A percentile compares a stretch with the other conserved stretches of the same genome.
These are phyloP conservation scores for Malurus cyaneus DNA, from an alignment of 2,113 vertebrate species.

Conservation along the genomic window DNA sequence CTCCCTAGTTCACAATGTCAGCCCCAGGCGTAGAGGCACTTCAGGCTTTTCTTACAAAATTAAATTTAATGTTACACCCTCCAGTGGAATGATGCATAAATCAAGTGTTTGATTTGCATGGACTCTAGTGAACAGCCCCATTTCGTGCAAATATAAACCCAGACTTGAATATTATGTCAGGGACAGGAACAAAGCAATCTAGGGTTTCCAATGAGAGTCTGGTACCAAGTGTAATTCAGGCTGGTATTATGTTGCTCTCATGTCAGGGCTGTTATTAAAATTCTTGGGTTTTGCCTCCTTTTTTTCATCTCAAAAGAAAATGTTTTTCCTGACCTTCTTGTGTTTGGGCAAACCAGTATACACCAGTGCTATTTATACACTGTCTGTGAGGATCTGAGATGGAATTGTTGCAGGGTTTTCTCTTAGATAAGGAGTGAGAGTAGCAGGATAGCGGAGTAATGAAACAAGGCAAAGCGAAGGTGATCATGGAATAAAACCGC, in stretches of 20 bases:
- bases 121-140: conserved; percentile 81
- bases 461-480: conserved; percentile 1
- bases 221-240: conserved; percentile 82
- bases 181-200: conserved; percentile 90
- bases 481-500: conserved; percentile 36
- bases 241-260: conserved; percentile 81
- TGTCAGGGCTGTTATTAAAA: conserved; percentile 93
- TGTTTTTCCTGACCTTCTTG: conserved; percentile 77
- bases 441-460: conserved; percentile 5
- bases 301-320: conserved; percentile 85
- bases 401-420: conserved; percentile 31
- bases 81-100: conserved; percentile 91
- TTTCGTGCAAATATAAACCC: conserved; percentile 88
- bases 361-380: conserved; percentile 73
- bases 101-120: conserved; percentile 98
- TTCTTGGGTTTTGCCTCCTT: conserved; percentile 74
- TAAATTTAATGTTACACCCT: conserved; percentile 97
- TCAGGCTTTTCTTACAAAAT: conserved; percentile 88
- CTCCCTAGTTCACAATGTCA: conserved; percentile 90
- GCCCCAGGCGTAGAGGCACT: conserved; percentile 73
- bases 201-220: conserved; percentile 84
- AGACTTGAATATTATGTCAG: conserved; percentile 89
- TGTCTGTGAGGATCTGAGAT: conserved; percentile 45
- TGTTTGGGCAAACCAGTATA: conserved; percentile 69
- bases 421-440: not conserved